Percentiles rank a stretch among this genome's conserved stretches.
Evolutionary conservation across 35 echinoderm and acorn worm genomes (phyloP).

Genomic region (Apostichopus japonicus): DNA sequence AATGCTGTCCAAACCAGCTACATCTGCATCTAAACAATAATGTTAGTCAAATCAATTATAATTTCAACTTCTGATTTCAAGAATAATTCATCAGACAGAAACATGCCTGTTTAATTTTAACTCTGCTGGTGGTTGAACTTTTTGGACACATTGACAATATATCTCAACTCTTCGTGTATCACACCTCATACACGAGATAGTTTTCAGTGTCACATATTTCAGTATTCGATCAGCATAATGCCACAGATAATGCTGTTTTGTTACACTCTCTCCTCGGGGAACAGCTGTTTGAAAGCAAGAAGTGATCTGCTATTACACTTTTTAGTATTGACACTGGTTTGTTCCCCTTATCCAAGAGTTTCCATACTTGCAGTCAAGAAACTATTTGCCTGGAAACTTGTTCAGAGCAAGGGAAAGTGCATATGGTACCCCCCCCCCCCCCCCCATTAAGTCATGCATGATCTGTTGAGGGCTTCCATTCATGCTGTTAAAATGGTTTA

Average conservation of each 20-base stretch:
- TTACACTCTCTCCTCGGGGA: background rate
- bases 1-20: no score
- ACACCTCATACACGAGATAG: constrained; percentile 49
- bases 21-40: no score
- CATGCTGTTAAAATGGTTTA: constrained; percentile 34
- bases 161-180: constrained; percentile 4
- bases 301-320: constrained; percentile 22
- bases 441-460: constrained; percentile 7
- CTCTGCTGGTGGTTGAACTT: constrained; percentile 33
- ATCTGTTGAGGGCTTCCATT: background rate
- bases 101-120: background rate
- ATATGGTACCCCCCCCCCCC: constrained; percentile 4
- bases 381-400: background rate
- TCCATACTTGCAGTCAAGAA: background rate
- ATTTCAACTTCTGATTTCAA: no score
- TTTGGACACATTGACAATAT: background rate
- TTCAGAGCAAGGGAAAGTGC: constrained; percentile 12
- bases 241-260: constrained; percentile 50
- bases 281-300: constrained; percentile 44
- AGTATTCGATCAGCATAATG: constrained; percentile 54
- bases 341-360: constrained; percentile 47
- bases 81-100: background rate
- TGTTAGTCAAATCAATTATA: no score
- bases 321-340: constrained; percentile 24
- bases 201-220: constrained; percentile 41